These are phyloP conservation scores for Falco rusticolus DNA, from an alignment of 2,797 vertebrate species.

Conservation along the genomic window DNA sequence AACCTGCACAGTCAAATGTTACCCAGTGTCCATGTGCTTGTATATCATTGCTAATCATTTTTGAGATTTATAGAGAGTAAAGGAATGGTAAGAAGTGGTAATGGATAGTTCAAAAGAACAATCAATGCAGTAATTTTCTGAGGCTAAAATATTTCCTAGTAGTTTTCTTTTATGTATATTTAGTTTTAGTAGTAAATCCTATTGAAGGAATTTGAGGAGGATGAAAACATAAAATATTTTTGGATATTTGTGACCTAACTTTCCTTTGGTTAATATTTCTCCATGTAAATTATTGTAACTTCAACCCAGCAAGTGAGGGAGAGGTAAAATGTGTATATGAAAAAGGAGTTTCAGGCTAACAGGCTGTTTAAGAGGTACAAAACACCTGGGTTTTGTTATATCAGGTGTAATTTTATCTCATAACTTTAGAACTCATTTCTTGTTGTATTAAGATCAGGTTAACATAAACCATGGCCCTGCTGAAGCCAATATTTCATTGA, in stretches of 20 bases:
- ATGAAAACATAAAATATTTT: not conserved
- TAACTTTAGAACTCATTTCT: not conserved
- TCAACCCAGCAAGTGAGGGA: not conserved
- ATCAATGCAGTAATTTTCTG: not conserved
- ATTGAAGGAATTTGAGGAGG: not conserved
- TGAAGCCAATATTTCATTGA: not conserved
- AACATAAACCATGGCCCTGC: not conserved
- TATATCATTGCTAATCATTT: not conserved
- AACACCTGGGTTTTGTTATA: not conserved
- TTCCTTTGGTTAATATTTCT: not conserved
- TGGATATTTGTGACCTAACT: not conserved
- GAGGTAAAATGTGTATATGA: not conserved
- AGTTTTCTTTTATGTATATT: not conserved
- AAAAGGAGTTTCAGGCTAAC: not conserved
- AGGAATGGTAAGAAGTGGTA: not conserved
- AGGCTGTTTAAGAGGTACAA: not conserved
- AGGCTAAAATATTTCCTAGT: not conserved
- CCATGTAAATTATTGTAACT: not conserved
- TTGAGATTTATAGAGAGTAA: not conserved
- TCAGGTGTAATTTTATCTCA: not conserved
- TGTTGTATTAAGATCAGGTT: not conserved
- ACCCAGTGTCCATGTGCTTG: fast-evolving
- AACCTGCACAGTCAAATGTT: not conserved
- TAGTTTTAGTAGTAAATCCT: not conserved
- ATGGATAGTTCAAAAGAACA: not conserved